Percentiles rank a stretch among this genome's conserved stretches.
phyloP scores from a whole-genome alignment of 2,113 vertebrate genomes.

The Noturus placidus region DNA sequence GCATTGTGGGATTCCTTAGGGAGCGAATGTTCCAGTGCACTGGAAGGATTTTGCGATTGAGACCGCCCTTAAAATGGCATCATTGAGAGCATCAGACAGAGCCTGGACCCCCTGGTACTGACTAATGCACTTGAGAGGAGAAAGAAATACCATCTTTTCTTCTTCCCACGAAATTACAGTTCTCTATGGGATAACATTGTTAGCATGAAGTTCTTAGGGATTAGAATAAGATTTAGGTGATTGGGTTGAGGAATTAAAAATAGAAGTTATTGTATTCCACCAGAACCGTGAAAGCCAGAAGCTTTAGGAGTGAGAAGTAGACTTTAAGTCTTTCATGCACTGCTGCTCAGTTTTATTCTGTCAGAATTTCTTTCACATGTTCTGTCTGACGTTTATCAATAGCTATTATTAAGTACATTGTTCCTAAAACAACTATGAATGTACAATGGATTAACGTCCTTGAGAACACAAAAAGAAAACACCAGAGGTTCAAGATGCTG shows the following conservation, averaged over 20 bases:
- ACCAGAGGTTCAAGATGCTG: background rate
- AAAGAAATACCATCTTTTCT: constrained; percentile 6
- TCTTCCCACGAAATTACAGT: background rate
- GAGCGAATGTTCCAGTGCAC: too few relatives aligned
- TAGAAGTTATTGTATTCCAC: background rate
- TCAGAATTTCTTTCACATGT: background rate
- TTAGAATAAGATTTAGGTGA: background rate
- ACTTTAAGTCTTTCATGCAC: background rate
- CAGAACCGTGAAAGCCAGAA: background rate
- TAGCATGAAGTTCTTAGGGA: background rate
- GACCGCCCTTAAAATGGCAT: too few relatives aligned
- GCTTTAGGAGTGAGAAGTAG: background rate
- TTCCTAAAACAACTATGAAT: background rate
- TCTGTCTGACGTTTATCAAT: background rate
- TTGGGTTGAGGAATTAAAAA: background rate
- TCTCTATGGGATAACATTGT: background rate
- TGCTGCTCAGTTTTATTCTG: background rate
- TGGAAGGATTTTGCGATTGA: too few relatives aligned
- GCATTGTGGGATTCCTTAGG: too few relatives aligned
- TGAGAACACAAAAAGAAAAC: background rate
- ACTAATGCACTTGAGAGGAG: constrained; percentile 10
- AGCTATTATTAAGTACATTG: background rate
- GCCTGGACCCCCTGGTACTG: background rate
- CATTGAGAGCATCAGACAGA: background rate
- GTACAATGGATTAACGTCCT: background rate